Evolutionary conservation across 2,113 vertebrate species (phyloP).

Genomic region (Calypte anna): DNA sequence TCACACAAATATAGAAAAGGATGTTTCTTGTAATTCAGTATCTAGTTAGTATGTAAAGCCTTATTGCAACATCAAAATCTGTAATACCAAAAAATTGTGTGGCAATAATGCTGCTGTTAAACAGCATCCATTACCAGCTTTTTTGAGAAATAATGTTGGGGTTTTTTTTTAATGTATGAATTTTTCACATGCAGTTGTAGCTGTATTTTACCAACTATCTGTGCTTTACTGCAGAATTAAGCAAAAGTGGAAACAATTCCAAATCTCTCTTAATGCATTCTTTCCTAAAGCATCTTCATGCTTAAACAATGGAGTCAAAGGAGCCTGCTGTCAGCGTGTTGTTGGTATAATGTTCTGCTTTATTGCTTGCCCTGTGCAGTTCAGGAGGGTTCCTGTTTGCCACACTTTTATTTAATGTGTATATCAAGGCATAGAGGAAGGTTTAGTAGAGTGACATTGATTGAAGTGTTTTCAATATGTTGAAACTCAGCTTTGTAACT

Average conservation of each 20-base stretch:
- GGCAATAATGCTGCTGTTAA: background rate
- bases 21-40: background rate
- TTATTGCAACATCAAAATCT: background rate
- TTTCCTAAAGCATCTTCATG: background rate
- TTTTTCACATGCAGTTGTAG: background rate
- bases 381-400: conserved; percentile 35
- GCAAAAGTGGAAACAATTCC: background rate
- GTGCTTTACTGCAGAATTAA: background rate
- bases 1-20: background rate
- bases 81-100: background rate
- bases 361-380: background rate
- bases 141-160: background rate
- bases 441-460: conserved; percentile 61
- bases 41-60: background rate
- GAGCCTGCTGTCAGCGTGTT: fast-evolving
- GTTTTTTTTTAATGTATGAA: background rate
- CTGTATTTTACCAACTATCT: background rate
- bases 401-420: conserved; percentile 38
- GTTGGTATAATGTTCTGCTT: background rate
- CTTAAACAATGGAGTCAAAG: background rate
- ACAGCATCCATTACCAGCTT: background rate
- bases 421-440: conserved; percentile 12
- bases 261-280: background rate
- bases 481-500: conserved; percentile 36
- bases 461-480: conserved; percentile 63